phyloP scores from a whole-genome alignment of 2,888 invertebrate genomes.

The Atethmia centrago region DNA sequence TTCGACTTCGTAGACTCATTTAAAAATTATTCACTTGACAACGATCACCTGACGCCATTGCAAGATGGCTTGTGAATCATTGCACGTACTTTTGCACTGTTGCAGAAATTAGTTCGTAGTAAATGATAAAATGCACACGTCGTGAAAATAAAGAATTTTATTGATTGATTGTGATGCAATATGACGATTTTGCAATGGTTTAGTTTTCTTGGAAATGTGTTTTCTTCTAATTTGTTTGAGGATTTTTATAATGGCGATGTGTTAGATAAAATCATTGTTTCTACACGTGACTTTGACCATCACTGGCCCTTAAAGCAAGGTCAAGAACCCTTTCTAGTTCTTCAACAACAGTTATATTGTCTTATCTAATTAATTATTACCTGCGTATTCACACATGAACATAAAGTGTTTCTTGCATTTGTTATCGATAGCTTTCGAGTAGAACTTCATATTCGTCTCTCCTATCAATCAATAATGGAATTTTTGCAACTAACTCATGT shows the following conservation, averaged over 20 bases:
- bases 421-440: slow-evolving; percentile 4
- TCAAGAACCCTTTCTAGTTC: neutral
- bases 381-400: neutral
- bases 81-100: slow-evolving; percentile 31
- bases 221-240: slow-evolving; percentile 22
- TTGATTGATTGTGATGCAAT: slow-evolving; percentile 33
- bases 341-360: neutral
- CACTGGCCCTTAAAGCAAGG: slow-evolving; percentile 3
- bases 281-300: neutral
- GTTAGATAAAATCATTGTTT: too few species aligned
- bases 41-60: slow-evolving; percentile 21
- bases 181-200: neutral
- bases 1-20: neutral
- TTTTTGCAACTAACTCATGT: slow-evolving; percentile 26
- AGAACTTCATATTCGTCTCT: too few species aligned
- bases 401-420: slow-evolving; percentile 13
- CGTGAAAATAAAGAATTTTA: slow-evolving; percentile 15
- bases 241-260: neutral
- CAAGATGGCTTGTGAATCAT: slow-evolving; percentile 32
- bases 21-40: slow-evolving; percentile 28
- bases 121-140: slow-evolving; percentile 11
- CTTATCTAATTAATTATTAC: slow-evolving; percentile 13
- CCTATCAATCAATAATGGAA: too few species aligned
- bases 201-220: neutral
- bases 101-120: slow-evolving; percentile 43